Base-by-base conservation (phyloP, 2,888 invertebrate species). In the Cephus pygmeus region DNA sequence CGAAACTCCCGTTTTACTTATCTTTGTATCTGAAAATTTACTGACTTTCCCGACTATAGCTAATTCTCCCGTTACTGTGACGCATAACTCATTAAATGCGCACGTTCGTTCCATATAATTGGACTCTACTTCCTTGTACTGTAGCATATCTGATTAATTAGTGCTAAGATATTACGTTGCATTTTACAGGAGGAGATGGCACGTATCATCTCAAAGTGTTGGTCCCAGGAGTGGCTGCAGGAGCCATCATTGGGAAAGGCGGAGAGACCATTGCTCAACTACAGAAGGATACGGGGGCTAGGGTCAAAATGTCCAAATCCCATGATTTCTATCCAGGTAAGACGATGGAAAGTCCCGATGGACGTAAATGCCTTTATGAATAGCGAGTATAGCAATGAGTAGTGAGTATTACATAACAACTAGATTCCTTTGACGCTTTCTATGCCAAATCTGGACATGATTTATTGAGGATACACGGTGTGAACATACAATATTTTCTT, bases 281-380 rank as follows among this genome's bases (percentile, higher is more conserved):
- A 89, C 99, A 99, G 93, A 98, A 98, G 93, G 99, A 99, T 92
- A 97, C 98, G 77, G 98, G 98, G 87, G 98, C 99, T 87, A 95
- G 98, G 88, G 98, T 99, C 87, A 99, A 99, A 94, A 99, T 99
- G 99, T 99, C 99, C 89, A 99, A 99, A 93, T 97, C 98, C 77
- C 98, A 98, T 91, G 99, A 99, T 92, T 98, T 98, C 92, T 99
- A 99, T 93, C 99, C 99, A 93, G 99, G 99, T 99, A 92, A 93
- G 93, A 78, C 74, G 34, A 15, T 35, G 40, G 23, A 33, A 33
- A 30, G 31, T 71, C 71, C 30, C 30, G 30, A 30, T 71, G 30
- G 12, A 76, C 69, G 12, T 30, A 36, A 33, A 73, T 69, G 34
- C 9, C 23, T 23, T 56, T 23, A 56, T 56, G 9, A 76, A 76